Conservation (phyloP, 2,797 vertebrate species). For the Morus bassanus region DNA sequence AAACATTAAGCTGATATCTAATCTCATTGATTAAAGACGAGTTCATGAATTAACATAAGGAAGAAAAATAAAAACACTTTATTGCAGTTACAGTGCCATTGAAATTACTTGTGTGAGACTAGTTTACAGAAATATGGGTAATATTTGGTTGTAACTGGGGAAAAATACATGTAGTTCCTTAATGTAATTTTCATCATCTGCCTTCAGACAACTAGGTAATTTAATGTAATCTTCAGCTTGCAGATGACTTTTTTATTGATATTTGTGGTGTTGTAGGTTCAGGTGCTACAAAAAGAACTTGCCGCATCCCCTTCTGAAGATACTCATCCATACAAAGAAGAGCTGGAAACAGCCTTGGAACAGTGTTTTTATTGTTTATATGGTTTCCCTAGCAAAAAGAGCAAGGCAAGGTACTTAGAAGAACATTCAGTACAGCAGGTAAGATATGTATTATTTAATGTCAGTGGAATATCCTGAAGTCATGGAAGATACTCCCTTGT, state of each 20-base stretch:
- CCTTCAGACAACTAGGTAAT: neutral
- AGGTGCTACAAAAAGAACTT: conserved; percentile 91
- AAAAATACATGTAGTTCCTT: neutral
- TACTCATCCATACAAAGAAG: conserved; percentile 92
- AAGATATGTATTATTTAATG: neutral
- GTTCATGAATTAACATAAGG: neutral
- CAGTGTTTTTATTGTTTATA: conserved; percentile 97
- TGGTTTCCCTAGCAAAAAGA: conserved; percentile 96
- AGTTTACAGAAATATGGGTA: neutral
- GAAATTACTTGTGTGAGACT: neutral
- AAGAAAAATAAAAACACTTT: neutral
- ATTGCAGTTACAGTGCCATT: neutral
- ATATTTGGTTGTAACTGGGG: neutral
- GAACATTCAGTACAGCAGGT: conserved; percentile 96
- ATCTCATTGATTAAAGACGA: neutral
- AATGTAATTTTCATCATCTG: neutral
- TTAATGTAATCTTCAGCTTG: neutral
- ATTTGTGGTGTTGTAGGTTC: conserved; percentile 76
- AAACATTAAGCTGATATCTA: neutral
- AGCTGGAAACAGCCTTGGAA: conserved; percentile 93
- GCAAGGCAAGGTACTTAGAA: conserved; percentile 95
- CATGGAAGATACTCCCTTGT: neutral
- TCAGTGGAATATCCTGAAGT: neutral
- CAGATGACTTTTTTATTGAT: neutral
- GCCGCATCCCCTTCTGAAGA: conserved; percentile 77